Conservation (phyloP, 2,113 vertebrate genomes). For the Pseudorhombus dupliciocellatus region DNA sequence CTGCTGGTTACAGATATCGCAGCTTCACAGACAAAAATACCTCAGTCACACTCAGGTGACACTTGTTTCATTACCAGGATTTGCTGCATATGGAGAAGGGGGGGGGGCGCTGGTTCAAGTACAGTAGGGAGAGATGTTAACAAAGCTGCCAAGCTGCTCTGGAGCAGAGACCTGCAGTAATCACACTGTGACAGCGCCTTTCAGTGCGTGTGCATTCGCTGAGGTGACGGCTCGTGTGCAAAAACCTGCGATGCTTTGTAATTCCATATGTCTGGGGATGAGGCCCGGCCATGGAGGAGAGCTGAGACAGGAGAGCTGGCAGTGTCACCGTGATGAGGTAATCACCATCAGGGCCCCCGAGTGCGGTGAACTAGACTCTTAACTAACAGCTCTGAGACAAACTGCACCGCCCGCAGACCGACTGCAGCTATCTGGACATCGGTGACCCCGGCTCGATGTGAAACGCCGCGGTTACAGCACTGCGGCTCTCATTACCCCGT, state of each 20-base stretch:
- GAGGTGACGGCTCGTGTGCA: slow-evolving; percentile 27
- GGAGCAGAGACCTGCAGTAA: slow-evolving; percentile 25
- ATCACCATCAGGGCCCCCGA: slow-evolving; percentile 31
- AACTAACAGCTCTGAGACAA: slow-evolving; percentile 36
- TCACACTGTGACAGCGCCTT: slow-evolving; percentile 5
- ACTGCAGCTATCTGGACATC: slow-evolving; percentile 45
- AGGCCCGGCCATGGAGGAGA: slow-evolving; percentile 26
- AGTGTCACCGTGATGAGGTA: slow-evolving; percentile 41
- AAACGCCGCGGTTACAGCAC: slow-evolving; percentile 13
- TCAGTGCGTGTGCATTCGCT: background rate
- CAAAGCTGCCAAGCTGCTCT: slow-evolving; percentile 30
- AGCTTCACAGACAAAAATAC: slow-evolving; percentile 47
- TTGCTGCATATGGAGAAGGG: slow-evolving; percentile 21
- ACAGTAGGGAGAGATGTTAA: slow-evolving; percentile 38
- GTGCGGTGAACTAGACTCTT: slow-evolving; percentile 2
- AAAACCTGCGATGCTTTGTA: slow-evolving; percentile 13
- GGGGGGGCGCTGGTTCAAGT: slow-evolving; percentile 11
- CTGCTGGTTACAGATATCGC: slow-evolving; percentile 43
- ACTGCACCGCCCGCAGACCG: slow-evolving; percentile 16
- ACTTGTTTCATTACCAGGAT: slow-evolving; percentile 13
- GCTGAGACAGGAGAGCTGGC: slow-evolving; percentile 48
- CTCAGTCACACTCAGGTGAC: slow-evolving; percentile 42
- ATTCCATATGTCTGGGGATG: slow-evolving; percentile 17
- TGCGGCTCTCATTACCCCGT: slow-evolving; percentile 56
- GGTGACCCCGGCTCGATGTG: slow-evolving; percentile 12